Percentiles rank a stretch among this genome's conserved stretches.
These are phyloP conservation scores for Aplocera efformata DNA, from an alignment of 2,888 invertebrate genomes.

Conservation along the genomic window DNA sequence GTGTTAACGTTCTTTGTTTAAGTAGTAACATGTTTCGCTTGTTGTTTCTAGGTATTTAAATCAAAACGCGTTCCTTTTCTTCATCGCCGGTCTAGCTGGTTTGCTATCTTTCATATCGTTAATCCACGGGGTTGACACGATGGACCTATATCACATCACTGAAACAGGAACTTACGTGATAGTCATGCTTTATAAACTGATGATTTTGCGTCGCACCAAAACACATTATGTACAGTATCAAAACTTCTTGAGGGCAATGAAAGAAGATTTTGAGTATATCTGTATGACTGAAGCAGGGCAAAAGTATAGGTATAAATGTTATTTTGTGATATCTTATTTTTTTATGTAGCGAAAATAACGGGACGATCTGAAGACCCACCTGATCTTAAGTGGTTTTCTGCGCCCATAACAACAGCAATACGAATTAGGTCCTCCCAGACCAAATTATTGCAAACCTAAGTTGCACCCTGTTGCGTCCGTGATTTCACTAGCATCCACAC, in stretches of 20 bases:
- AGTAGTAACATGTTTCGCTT: too few relatives aligned
- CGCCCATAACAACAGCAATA: too few relatives aligned
- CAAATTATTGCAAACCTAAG: too few relatives aligned
- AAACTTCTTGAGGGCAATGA: slow-evolving; percentile 37
- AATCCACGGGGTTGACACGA: not conserved
- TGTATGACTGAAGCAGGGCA: slow-evolving; percentile 33
- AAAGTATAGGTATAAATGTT: slow-evolving; percentile 43
- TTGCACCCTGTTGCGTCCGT: too few relatives aligned
- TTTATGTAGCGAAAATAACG: too few relatives aligned
- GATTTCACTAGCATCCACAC: too few relatives aligned
- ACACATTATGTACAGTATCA: slow-evolving; percentile 39
- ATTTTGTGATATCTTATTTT: not conserved
- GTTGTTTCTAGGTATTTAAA: not conserved
- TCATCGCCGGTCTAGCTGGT: not conserved
- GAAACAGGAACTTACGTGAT: slow-evolving; percentile 48
- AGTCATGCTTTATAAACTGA: slow-evolving; percentile 42
- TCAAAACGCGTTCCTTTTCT: not conserved
- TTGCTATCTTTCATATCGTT: not conserved
- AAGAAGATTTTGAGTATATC: slow-evolving; percentile 48
- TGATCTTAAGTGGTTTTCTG: too few relatives aligned
- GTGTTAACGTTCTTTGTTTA: too few relatives aligned
- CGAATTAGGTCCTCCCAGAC: too few relatives aligned
- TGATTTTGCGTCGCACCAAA: slow-evolving; percentile 41
- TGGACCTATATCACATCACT: slow-evolving; percentile 20
- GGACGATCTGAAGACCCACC: too few relatives aligned